phyloP scores from a whole-genome alignment of 2,888 invertebrate species.

The Petrolisthes manimaculis region DNA sequence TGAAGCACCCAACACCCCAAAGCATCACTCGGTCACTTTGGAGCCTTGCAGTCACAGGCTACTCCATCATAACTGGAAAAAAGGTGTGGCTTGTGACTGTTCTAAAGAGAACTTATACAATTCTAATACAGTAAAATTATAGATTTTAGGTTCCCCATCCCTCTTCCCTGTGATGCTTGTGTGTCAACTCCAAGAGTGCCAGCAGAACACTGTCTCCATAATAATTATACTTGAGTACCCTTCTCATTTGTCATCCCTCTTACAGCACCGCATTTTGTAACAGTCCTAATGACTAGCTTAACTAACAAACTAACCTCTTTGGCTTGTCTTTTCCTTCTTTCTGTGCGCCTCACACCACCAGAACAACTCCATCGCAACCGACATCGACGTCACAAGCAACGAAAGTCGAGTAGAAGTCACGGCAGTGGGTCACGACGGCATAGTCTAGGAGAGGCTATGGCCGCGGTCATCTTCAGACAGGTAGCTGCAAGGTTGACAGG shows the following conservation, averaged over 20 bases:
- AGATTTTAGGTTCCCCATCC: no score
- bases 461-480: slow-evolving; percentile 54
- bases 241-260: background rate
- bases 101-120: no score
- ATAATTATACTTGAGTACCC: no score
- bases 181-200: no score
- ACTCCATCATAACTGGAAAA: no score
- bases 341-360: slow-evolving; percentile 13
- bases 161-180: no score
- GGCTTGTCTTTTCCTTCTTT: background rate
- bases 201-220: no score
- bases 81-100: no score
- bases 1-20: no score
- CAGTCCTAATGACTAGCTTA: background rate
- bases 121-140: no score
- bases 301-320: background rate
- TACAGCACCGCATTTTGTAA: background rate
- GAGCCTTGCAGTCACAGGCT: no score
- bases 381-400: slow-evolving; percentile 42
- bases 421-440: slow-evolving; percentile 39
- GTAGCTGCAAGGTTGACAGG: slow-evolving; percentile 18
- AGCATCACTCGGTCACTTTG: no score
- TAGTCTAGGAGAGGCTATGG: slow-evolving; percentile 55
- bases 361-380: slow-evolving; percentile 36
- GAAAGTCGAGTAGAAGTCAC: slow-evolving; percentile 25